These are phyloP conservation scores for Diarsia dahlii DNA, from an alignment of 2,888 invertebrate species.

Conservation along the genomic window DNA sequence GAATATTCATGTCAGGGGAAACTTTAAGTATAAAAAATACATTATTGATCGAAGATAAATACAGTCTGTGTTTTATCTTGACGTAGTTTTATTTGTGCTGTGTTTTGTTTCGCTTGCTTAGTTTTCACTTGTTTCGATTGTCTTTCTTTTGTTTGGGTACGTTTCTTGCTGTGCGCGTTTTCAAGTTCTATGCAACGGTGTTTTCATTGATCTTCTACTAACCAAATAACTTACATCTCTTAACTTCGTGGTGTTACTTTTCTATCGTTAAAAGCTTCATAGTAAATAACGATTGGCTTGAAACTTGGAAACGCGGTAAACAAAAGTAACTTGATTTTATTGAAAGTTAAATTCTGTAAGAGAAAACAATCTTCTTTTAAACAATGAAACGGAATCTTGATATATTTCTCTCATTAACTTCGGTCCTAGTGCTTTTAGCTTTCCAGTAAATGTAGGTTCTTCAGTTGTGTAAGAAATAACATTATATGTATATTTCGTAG, in stretches of 20 bases:
- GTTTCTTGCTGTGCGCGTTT: not conserved
- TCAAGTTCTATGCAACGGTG: not conserved
- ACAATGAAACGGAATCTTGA: not conserved
- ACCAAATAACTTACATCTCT: not conserved
- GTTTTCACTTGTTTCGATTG: not conserved
- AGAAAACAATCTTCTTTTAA: not conserved
- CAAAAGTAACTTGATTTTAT: not conserved
- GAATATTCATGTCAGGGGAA: slow-evolving; percentile 54
- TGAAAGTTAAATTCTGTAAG: not conserved
- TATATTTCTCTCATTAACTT: slow-evolving; percentile 4
- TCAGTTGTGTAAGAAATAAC: not conserved
- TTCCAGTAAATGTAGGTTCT: not conserved
- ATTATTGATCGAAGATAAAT: too few relatives aligned
- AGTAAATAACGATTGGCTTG: not conserved
- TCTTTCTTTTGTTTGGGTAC: not conserved
- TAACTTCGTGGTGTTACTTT: not conserved
- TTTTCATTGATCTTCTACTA: not conserved
- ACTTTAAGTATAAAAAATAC: slow-evolving; percentile 54
- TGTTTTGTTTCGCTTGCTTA: not conserved
- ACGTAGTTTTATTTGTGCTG: slow-evolving; percentile 44
- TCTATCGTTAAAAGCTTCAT: not conserved
- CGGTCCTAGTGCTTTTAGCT: not conserved
- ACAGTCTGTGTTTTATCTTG: slow-evolving; percentile 47
- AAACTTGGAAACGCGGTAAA: not conserved
- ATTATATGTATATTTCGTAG: not conserved